These are phyloP conservation scores for Diarsia rubi DNA, from an alignment of 2,888 invertebrate genomes.

Conservation along the genomic window DNA sequence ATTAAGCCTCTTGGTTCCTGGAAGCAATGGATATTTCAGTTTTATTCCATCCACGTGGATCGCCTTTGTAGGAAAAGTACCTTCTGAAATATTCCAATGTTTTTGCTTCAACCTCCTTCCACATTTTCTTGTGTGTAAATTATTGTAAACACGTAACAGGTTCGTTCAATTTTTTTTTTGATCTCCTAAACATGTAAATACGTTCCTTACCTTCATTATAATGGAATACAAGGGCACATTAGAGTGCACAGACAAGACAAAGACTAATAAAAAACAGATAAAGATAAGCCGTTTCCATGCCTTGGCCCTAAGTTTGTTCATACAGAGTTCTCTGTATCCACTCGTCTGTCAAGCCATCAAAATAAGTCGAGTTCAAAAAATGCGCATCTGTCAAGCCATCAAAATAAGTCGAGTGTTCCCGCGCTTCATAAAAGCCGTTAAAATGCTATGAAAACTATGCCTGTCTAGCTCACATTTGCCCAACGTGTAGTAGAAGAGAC, in stretches of 20 bases:
- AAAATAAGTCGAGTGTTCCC: too few species aligned
- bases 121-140: slow-evolving; percentile 12
- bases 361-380: too few species aligned
- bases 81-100: slow-evolving; percentile 31
- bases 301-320: neutral
- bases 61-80: neutral
- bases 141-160: neutral
- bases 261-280: neutral
- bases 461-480: too few species aligned
- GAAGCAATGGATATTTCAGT: slow-evolving; percentile 2
- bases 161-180: neutral
- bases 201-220: neutral
- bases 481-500: too few species aligned
- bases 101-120: neutral
- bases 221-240: neutral
- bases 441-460: too few species aligned
- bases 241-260: neutral
- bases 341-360: too few species aligned
- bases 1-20: neutral
- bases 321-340: too few species aligned
- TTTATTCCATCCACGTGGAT: neutral
- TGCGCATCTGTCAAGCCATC: too few species aligned
- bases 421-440: too few species aligned
- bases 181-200: neutral
- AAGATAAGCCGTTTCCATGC: neutral